phyloP scores from a whole-genome alignment of 2,888 invertebrate species.

The Rotaria socialis region DNA sequence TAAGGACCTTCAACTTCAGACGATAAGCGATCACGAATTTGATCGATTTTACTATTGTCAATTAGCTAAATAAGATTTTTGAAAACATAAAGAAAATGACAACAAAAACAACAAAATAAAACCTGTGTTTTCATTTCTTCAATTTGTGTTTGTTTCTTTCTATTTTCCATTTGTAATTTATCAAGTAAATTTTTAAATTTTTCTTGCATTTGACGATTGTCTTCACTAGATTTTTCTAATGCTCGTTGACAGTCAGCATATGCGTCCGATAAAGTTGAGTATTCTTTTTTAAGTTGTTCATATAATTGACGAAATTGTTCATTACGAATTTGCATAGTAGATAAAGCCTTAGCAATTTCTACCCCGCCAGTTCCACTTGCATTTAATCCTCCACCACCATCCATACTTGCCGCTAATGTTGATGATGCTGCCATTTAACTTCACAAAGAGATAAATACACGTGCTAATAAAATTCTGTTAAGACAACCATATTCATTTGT shows the following conservation, averaged over 20 bases:
- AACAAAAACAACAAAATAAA: neutral
- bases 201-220: constrained; percentile 46
- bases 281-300: constrained; percentile 27
- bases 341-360: neutral
- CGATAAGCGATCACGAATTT: constrained; percentile 42
- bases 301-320: constrained; percentile 27
- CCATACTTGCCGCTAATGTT: neutral
- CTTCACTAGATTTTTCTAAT: constrained; percentile 34
- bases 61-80: constrained; percentile 28
- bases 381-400: neutral
- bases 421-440: neutral
- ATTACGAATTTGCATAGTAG: neutral
- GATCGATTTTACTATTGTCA: constrained; percentile 43
- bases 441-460: neutral
- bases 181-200: constrained; percentile 45
- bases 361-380: neutral
- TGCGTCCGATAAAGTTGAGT: neutral
- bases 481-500: neutral
- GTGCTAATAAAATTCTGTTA: neutral
- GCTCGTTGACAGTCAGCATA: constrained; percentile 34
- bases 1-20: constrained; percentile 43
- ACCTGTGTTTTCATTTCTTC: constrained; percentile 46
- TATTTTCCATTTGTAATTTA: constrained; percentile 42
- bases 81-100: too few species aligned
- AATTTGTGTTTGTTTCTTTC: constrained; percentile 43